Conservation (phyloP, 2,888 invertebrate genomes). For the Mythimna vitellina region DNA sequence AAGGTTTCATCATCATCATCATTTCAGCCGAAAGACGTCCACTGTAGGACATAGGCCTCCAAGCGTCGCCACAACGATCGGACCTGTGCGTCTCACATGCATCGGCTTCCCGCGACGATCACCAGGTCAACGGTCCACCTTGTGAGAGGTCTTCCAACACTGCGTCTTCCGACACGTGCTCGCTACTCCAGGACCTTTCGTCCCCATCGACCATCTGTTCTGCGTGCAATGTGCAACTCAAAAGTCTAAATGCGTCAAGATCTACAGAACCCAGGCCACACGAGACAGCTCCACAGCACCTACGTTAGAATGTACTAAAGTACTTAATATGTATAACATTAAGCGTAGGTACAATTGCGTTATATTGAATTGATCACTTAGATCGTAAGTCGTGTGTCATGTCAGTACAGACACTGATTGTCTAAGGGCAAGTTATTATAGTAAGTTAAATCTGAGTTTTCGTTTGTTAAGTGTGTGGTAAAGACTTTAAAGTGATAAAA, state of each 20-base stretch:
- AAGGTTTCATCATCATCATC: too few relatives aligned
- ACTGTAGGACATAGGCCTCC: too few relatives aligned
- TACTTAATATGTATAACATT: conserved; percentile 34
- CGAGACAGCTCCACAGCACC: conserved; percentile 6
- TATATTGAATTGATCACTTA: conserved; percentile 43
- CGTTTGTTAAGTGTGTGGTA: conserved; percentile 16
- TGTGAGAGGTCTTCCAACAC: too few relatives aligned
- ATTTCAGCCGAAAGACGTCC: too few relatives aligned
- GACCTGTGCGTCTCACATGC: too few relatives aligned
- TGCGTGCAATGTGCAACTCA: too few relatives aligned
- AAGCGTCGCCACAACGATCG: too few relatives aligned
- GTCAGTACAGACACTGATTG: conserved; percentile 21
- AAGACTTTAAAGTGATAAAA: conserved; percentile 14
- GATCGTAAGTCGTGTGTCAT: conserved; percentile 30
- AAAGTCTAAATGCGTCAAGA: not conserved
- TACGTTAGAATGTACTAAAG: conserved; percentile 32
- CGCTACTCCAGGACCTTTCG: too few relatives aligned
- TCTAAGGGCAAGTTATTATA: conserved; percentile 13
- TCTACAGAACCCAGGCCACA: conserved; percentile 17
- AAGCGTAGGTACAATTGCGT: conserved; percentile 33
- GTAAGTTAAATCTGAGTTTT: conserved; percentile 2
- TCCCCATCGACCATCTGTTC: too few relatives aligned
- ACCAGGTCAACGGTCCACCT: too few relatives aligned
- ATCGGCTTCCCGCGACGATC: too few relatives aligned
- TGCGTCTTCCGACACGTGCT: too few relatives aligned